Evolutionary conservation across 2,888 invertebrate species (phyloP).

Genomic region (Melolontha melolontha): DNA sequence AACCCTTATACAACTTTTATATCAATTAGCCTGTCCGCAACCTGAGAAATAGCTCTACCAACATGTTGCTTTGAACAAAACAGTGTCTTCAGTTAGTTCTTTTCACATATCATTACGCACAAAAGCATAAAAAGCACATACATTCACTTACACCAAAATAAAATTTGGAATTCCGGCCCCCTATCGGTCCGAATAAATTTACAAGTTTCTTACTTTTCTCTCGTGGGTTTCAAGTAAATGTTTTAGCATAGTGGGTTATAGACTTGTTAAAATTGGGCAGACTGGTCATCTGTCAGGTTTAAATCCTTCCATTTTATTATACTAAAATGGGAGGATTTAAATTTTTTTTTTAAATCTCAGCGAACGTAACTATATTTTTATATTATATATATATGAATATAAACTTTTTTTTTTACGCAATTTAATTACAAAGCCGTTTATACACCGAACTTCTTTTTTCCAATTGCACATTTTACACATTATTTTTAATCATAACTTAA

Average conservation of each 20-base stretch:
- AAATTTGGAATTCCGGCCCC: conserved; percentile 31
- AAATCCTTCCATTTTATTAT: conserved; percentile 43
- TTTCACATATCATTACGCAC: conserved; percentile 32
- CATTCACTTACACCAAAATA: conserved; percentile 28
- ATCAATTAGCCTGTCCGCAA: conserved; percentile 63
- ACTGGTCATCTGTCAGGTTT: conserved; percentile 57
- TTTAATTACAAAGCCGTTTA: conserved; percentile 37
- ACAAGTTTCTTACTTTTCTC: conserved; percentile 41
- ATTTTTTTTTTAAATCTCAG: conserved; percentile 46
- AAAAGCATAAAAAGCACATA: conserved; percentile 14
- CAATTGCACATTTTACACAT: conserved; percentile 45
- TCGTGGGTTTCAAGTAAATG: conserved; percentile 42
- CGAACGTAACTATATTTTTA: conserved; percentile 43
- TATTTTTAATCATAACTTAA: conserved; percentile 32
- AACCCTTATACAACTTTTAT: conserved; percentile 66
- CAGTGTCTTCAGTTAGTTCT: conserved; percentile 34
- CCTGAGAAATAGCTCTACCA: conserved; percentile 34
- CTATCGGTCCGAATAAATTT: conserved; percentile 35
- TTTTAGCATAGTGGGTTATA: conserved; percentile 52
- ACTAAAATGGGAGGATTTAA: conserved; percentile 29
- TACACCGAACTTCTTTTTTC: conserved; percentile 31
- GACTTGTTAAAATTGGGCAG: conserved; percentile 55
- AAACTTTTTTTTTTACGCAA: conserved; percentile 20
- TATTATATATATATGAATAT: conserved; percentile 22
- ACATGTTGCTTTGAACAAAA: conserved; percentile 19